These are phyloP conservation scores for Takifugu flavidus DNA, from an alignment of 2,113 vertebrate species.

Conservation along the genomic window DNA sequence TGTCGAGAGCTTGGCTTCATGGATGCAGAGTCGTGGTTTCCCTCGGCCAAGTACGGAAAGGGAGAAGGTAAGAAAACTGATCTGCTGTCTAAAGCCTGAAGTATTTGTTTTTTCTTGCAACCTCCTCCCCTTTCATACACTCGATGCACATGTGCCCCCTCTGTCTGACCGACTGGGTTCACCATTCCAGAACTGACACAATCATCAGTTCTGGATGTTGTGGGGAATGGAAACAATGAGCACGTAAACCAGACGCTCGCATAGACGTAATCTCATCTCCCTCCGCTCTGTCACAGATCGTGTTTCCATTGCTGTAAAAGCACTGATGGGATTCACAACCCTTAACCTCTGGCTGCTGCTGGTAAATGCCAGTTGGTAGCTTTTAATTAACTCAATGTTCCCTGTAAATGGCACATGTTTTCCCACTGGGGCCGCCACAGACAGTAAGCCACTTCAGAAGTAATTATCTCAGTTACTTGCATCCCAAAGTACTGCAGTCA, in stretches of 20 bases:
- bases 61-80: constrained; percentile 83
- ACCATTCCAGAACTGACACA: constrained; percentile 38
- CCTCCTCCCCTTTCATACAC: constrained; percentile 25
- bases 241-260: constrained; percentile 28
- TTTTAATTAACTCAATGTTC: constrained; percentile 20
- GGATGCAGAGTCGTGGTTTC: constrained; percentile 81
- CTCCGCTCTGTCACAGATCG: not conserved
- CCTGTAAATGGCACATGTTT: constrained; percentile 36
- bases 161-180: constrained; percentile 46
- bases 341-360: constrained; percentile 17
- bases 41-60: constrained; percentile 85
- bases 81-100: not conserved
- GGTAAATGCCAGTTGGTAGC: constrained; percentile 20
- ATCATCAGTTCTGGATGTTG: constrained; percentile 19
- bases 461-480: constrained; percentile 11
- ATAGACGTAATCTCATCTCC: constrained; percentile 43
- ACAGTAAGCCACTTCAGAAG: constrained; percentile 16
- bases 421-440: constrained; percentile 6
- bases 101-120: not conserved
- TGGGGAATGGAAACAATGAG: constrained; percentile 34
- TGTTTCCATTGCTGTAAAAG: constrained; percentile 31
- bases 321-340: constrained; percentile 19
- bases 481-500: constrained; percentile 12
- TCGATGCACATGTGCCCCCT: constrained; percentile 37
- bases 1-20: constrained; percentile 87